Base-by-base conservation (phyloP, 2,888 invertebrate genomes). In the Dryococelus australis region DNA sequence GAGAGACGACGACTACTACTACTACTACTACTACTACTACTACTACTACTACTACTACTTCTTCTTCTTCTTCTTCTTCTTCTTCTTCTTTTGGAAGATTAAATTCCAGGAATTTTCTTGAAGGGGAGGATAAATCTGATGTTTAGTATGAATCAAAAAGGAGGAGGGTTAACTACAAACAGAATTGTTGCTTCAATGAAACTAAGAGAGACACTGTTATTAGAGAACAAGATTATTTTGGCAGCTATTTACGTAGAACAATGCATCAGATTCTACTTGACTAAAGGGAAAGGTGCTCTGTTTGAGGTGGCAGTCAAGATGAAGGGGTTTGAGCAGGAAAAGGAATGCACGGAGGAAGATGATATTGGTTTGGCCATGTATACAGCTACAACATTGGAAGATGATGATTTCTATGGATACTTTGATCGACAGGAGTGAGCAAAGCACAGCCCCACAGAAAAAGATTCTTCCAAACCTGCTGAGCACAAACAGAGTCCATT, bases 271-370 rank as follows among this genome's bases (percentile, higher is more conserved):
- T 80, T n/a, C 26, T 80, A 24, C 80, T 80, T 80, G 12, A 13
- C 80, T 28, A 20, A 80, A 80, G 80, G 80, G 26, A 80, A n/a
- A 80, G 26, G 28, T 80, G 80, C 80, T 80, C 26, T 80, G 26
- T 80, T 80, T n/a, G 80, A 80, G 80, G 80, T 80, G 28, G 80
- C 80, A 80, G 24, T 80, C n/a, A 80, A 26, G 80, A 80, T 80
- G 80, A 24, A 80, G 26, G 80, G 80, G 27, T 80, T 80, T 47
- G 47, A 47, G 80, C 80, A 80, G 80, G 28, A 80, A 20, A 20
- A 13, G 80, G 80, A 80, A 24, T 2, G 35, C 4, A 35, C 10
- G 26, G 80, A 80, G 12, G 80, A 80, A 35, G 35, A 4, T 3
- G 1, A 35, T 27, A 26, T 28, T 80, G 80, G 28, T 13, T 47